Conservation (phyloP, 2,888 invertebrate genomes). For the Crioceris asparagi region DNA sequence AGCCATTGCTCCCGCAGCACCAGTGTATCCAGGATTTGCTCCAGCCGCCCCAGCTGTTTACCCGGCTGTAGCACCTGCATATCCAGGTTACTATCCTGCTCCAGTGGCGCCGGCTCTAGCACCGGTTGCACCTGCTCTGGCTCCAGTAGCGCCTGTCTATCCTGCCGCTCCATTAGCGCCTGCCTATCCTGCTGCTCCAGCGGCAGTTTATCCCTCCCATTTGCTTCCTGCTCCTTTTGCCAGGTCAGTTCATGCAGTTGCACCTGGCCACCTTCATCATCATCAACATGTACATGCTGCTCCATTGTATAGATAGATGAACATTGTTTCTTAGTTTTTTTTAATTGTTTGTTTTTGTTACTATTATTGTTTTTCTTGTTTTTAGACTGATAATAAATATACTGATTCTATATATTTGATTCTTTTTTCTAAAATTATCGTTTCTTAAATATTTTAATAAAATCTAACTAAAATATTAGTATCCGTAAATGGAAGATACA, state of each 20-base stretch:
- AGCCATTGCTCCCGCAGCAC: conserved; percentile 2
- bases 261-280: conserved; percentile 1
- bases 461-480: no score
- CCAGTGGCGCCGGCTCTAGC: conserved; percentile 1
- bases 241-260: conserved; percentile 7
- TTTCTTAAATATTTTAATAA: no score
- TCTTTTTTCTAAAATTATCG: no score
- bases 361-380: neutral
- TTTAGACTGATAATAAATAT: neutral
- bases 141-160: neutral
- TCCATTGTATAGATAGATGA: neutral
- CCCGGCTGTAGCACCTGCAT: conserved; percentile 12
- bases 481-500: no score
- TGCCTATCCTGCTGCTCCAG: neutral
- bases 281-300: neutral
- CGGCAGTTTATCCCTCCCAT: conserved; percentile 9
- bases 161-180: conserved; percentile 25
- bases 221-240: conserved; percentile 1
- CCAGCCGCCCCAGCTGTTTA: conserved; percentile 8
- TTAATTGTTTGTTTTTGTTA: neutral
- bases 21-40: neutral
- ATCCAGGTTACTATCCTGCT: conserved; percentile 25
- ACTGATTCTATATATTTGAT: no score
- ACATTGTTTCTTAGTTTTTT: neutral
- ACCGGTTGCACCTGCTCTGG: neutral